Base-by-base conservation (phyloP, 2,113 vertebrate genomes). In the Macheiramphus alcinus region DNA sequence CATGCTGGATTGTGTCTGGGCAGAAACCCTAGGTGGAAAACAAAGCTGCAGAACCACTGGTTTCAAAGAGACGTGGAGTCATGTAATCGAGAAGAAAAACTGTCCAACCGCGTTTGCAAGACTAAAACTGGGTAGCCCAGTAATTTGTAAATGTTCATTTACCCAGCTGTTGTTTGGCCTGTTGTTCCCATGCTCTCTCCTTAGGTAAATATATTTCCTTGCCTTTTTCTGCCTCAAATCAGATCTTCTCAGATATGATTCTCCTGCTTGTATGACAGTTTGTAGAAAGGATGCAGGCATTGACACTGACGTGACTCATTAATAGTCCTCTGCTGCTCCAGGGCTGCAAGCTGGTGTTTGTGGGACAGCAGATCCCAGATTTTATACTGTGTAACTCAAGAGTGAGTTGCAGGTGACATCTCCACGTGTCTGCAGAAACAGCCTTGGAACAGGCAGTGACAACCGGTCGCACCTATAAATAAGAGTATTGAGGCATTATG, bases 21-120 rank as follows among this genome's bases (percentile, higher is more conserved):
- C 92, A 90, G 43, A 31, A 65, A 52, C 43, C 29, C 19, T 27
- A 9, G 18, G 1, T 36, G 73, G 76, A 55, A 89, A 93, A 40
- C 14, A 82, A 74, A 94, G 65, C 80, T 61, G 59, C 38, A 48
- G 84, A 55, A 47, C 27, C 68, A 19, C 38, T 10, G 25, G 8
- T 10, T 68, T 67, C 9, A 3, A 16, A 72, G 34, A 40, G 23
- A 22, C 38, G 16, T 20, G 43, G n/a, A 72, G 36, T 8, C 20
- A 2, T 6, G n/a, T 13, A 19, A 56, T 3, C 0, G 0, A 70
- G 75, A 47, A 53, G 34, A 20, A 65, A 70, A 85, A 10, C 25
- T 32, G 53, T 21, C 61, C 62, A 25, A 0, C 8, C 0, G 0
- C 31, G 8, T 73, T 67, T 43, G 52, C 48, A 34, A 10, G 71